Base-by-base conservation (phyloP, 2,113 vertebrate genomes). In the Alethe diademata region DNA sequence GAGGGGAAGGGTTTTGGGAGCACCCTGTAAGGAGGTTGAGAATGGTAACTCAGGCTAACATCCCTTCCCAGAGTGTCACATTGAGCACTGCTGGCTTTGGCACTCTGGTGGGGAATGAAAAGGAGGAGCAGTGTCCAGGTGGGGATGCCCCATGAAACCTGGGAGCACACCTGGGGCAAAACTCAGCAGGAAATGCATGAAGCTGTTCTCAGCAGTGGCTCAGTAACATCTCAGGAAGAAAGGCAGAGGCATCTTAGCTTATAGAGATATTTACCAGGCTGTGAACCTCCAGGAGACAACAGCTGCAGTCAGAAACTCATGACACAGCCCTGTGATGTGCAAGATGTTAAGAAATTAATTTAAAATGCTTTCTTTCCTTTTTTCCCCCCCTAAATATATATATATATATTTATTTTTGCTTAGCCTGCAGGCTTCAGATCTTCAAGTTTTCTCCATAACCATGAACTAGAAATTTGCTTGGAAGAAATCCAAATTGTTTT, bases 401-500 rank as follows among this genome's bases (percentile, higher is more conserved):
- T 13, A 48, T 54, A 14, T 42, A 69, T 57, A 19, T 48, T 24
- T 48, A 48, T 24, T 87, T 96, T 65, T 74, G 50, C 42, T 94
- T 90, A 88, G 78, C 82, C 85, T 88, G 58, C 47, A 92, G 78
- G 67, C 64, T 94, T 92, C 81, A 78, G 16, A 31, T 70, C 80
- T 83, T 92, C 64, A 60, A 51, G 48, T 23, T 94, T 86, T 42
- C 57, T 74, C 65, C 2, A 1, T 74, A 91, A 89, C 19, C 53
- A 65, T 2, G 53, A 80, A 45, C 51, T 61, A 86, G 60, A 86
- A 90, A 91, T 86, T 78, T 81, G 36, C 65, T 95, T 95, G 88
- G 92, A 94, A 90, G 75, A 78, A 88, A 83, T 91, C 71, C 88
- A 92, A 74, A 70, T 53, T 48, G 40, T 86, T 92, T 58, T 50